phyloP scores from a whole-genome alignment of 2,113 vertebrate species.

The Cygnus atratus region DNA sequence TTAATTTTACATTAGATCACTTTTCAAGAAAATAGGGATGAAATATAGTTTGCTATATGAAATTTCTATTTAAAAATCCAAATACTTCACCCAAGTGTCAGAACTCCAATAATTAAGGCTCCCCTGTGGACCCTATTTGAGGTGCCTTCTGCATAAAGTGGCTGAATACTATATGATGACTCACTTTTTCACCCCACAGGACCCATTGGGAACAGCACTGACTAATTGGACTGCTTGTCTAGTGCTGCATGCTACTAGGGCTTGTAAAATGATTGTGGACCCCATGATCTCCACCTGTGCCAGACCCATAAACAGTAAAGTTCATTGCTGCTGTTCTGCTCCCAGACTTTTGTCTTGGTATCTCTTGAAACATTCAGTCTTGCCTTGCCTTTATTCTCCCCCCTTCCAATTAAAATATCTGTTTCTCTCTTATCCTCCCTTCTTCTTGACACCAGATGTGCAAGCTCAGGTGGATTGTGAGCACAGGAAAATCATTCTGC shows the following conservation, averaged over 20 bases:
- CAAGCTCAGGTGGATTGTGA: neutral
- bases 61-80: neutral
- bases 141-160: neutral
- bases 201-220: neutral
- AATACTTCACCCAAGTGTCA: neutral
- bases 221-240: neutral
- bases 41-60: neutral
- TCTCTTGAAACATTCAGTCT: neutral
- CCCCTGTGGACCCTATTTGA: neutral
- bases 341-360: neutral
- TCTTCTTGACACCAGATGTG: neutral
- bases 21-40: neutral
- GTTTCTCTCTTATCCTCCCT: neutral
- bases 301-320: neutral
- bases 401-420: neutral
- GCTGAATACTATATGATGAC: neutral
- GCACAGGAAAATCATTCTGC: neutral
- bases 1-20: neutral
- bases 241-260: neutral
- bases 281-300: neutral
- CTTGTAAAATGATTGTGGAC: neutral
- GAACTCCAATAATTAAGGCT: neutral
- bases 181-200: neutral
- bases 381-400: neutral
- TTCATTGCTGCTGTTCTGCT: neutral